A percentile compares a stretch with the other conserved stretches of the same genome.
Conservation (phyloP, 2,888 invertebrate species). For the Meteorus cinctellus region DNA sequence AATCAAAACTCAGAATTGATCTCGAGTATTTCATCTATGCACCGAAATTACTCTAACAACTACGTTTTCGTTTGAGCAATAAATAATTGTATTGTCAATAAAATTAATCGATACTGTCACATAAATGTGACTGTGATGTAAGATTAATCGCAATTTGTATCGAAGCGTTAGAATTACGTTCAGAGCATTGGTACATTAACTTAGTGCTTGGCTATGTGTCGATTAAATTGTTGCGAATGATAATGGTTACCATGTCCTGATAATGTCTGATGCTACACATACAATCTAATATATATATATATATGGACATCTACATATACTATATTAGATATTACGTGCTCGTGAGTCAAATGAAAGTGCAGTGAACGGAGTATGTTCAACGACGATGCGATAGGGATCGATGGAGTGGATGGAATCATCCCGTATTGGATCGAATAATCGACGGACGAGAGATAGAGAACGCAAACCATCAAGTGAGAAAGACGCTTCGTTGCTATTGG, state of each 20-base stretch:
- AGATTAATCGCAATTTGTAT: slow-evolving; percentile 31
- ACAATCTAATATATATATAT: slow-evolving; percentile 10
- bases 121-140: not conserved
- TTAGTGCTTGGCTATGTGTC: slow-evolving; percentile 24
- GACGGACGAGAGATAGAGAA: slow-evolving; percentile 27
- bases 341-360: slow-evolving; percentile 40
- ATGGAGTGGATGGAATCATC: slow-evolving; percentile 40
- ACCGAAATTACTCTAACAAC: too few species aligned
- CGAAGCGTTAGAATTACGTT: slow-evolving; percentile 27
- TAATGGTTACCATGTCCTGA: slow-evolving; percentile 37
- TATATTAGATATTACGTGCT: slow-evolving; percentile 32
- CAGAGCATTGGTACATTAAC: slow-evolving; percentile 37
- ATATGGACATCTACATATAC: not conserved
- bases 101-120: not conserved
- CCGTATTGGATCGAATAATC: slow-evolving; percentile 9
- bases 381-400: slow-evolving; percentile 46
- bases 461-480: slow-evolving; percentile 31
- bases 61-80: not conserved
- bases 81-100: not conserved
- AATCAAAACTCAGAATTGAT: too few species aligned
- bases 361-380: slow-evolving; percentile 35
- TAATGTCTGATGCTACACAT: slow-evolving; percentile 20
- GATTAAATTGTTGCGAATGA: slow-evolving; percentile 39
- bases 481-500: slow-evolving; percentile 15
- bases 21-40: too few species aligned